Conservation (phyloP, 2,797 vertebrate species). For the Eleutherodactylus coqui region DNA sequence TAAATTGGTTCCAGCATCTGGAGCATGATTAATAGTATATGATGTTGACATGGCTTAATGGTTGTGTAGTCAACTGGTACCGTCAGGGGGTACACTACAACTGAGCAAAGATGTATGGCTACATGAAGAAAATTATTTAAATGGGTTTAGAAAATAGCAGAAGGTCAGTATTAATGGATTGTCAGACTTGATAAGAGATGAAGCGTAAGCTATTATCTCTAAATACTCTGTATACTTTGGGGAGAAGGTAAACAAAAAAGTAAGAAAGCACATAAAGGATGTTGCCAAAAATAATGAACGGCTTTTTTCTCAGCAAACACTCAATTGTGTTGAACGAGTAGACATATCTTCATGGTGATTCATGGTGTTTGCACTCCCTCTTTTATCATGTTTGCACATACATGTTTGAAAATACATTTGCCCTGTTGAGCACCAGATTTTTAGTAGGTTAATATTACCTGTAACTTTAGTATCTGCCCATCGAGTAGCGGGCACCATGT, state of each 20-base stretch:
- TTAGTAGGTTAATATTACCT: neutral
- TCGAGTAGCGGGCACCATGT: neutral
- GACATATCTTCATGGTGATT: neutral
- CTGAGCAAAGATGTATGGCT: constrained; percentile 46
- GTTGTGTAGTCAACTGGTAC: constrained; percentile 56
- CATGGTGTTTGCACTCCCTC: neutral
- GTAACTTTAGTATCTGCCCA: neutral
- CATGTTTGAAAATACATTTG: neutral
- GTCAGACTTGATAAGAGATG: constrained; percentile 59
- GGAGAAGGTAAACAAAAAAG: constrained; percentile 11
- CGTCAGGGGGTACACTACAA: constrained; percentile 55
- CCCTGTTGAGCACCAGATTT: neutral
- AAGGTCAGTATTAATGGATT: constrained; percentile 62
- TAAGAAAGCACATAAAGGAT: neutral
- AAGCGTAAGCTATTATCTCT: constrained; percentile 50
- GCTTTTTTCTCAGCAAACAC: neutral
- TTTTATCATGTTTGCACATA: neutral
- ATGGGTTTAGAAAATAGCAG: constrained; percentile 58
- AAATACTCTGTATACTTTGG: constrained; percentile 41
- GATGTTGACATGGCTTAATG: constrained; percentile 61
- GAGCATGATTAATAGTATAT: constrained; percentile 63
- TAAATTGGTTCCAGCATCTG: constrained; percentile 58
- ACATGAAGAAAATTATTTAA: constrained; percentile 58
- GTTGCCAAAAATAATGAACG: neutral
- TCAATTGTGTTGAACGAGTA: neutral